Percentiles rank a stretch among this genome's conserved stretches.
Conservation (phyloP, 1,140 invertebrate genomes). For the Adelges cooleyi region DNA sequence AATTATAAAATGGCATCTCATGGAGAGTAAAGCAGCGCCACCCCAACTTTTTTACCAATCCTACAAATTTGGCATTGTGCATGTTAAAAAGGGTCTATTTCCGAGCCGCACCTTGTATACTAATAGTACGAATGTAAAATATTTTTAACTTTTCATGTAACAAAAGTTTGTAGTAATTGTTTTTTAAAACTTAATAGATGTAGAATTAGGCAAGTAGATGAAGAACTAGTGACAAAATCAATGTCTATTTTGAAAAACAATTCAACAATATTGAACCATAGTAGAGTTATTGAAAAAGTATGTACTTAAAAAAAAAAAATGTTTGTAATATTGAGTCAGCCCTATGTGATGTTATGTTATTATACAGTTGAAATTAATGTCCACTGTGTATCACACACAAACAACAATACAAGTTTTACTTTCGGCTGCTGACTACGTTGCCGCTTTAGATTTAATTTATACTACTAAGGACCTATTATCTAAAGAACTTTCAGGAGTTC, state of each 20-base stretch:
- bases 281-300: constrained; percentile 6
- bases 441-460: constrained; percentile 89
- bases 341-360: background rate
- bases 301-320: background rate
- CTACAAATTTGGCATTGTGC: too few species aligned
- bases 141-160: too few species aligned
- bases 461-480: constrained; percentile 90
- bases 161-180: too few species aligned
- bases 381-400: constrained; percentile 94
- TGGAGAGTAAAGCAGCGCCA: too few species aligned
- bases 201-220: constrained; percentile 8
- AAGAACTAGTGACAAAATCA: constrained; percentile 2
- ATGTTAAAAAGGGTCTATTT: too few species aligned
- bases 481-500: constrained; percentile 78
- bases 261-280: constrained; percentile 4
- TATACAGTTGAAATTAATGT: constrained; percentile 72
- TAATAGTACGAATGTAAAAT: too few species aligned
- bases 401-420: constrained; percentile 89
- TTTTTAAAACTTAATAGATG: too few species aligned
- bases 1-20: too few species aligned
- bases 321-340: too few species aligned
- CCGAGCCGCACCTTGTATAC: too few species aligned
- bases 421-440: constrained; percentile 93
- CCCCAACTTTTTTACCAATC: too few species aligned
- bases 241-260: constrained; percentile 15